Evolutionary conservation across 2,888 invertebrate genomes (phyloP), one percentile per base, ranked within the genome.

Genomic region (Cheilosia variabilis): DNA sequence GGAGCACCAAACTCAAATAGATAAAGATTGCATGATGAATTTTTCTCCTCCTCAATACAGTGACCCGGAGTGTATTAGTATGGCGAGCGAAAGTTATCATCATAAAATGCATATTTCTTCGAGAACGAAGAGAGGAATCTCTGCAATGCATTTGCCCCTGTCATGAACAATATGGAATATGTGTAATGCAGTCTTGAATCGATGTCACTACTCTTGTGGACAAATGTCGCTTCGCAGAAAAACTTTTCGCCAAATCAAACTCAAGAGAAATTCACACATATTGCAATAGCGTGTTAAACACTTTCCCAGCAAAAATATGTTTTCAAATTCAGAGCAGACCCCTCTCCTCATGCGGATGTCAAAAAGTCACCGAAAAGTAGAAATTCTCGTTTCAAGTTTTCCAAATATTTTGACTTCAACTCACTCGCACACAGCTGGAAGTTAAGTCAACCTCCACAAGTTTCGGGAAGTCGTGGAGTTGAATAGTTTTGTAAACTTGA

Each of bases 401-500:
- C 24, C 24, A 37, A 84, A 57, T 76, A 75, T 75, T 80, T 69
- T 50, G 69, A 75, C 53, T 57, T 60, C 31, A 68, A 71, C 37
- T 58, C 37, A 41, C 58, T 52, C 52, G 52, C 52, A 62, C 71
- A 73, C 84, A 84, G 63, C 75, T 63, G 75, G 69, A 80, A 84
- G 69, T 60, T 58, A 80, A 68, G 86, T 80, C 63, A 81, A 72
- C 81, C 63, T 57, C 43, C 10, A 77, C 34, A 68, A 81, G 58
- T 77, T 77, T 53, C 4, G 37, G 45, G 41, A 84, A 57, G 58
- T 45, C 73, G 10, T 79, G 6, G 57, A 73, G 60, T 55, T 76
- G 45, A 76, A 72, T 68, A 72, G 76, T 81, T 86, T 63, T 60
- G 43, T 53, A 81, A 52, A 81, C 71, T 76, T 63, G 76, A 62